A percentile compares a stretch with the other conserved stretches of the same genome.
Conservation (phyloP, 2,113 vertebrate genomes). For the Perca flavescens region DNA sequence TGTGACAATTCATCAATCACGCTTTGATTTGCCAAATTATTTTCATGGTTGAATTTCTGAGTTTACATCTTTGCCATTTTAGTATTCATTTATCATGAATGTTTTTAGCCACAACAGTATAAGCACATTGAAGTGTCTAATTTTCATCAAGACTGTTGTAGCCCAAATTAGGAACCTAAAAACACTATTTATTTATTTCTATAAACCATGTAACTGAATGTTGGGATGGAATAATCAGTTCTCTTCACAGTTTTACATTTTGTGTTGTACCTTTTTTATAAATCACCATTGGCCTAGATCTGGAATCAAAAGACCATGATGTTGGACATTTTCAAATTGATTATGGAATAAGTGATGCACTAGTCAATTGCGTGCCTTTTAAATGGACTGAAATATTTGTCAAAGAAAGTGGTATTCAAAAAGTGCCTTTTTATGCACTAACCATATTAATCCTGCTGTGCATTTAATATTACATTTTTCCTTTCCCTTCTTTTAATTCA, state of each 20-base stretch:
- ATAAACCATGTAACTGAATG: conserved; percentile 26
- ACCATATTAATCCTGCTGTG: conserved; percentile 52
- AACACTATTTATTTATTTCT: conserved; percentile 42
- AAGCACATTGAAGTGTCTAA: conserved; percentile 27
- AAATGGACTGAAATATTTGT: conserved; percentile 41
- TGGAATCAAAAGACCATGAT: conserved; percentile 48
- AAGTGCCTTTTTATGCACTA: conserved; percentile 73
- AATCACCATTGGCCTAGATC: conserved; percentile 38
- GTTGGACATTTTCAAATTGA: conserved; percentile 17
- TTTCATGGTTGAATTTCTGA: conserved; percentile 55
- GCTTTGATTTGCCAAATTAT: conserved; percentile 75
- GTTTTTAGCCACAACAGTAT: conserved; percentile 54
- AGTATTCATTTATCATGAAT: conserved; percentile 57
- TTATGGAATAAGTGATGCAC: conserved; percentile 39
- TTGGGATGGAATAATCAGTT: conserved; percentile 30
- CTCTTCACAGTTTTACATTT: conserved; percentile 37
- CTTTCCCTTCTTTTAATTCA: conserved; percentile 26
- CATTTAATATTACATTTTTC: conserved; percentile 48
- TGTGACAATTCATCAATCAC: conserved; percentile 65
- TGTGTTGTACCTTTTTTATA: conserved; percentile 33
- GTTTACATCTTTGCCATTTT: conserved; percentile 72
- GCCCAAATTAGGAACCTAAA: conserved; percentile 31
- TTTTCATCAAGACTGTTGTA: conserved; percentile 23
- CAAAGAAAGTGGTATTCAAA: conserved; percentile 40
- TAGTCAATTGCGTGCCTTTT: conserved; percentile 45